A percentile compares a stretch with the other conserved stretches of the same genome.
Conservation (phyloP, 2,888 invertebrate species). For the Agonopterix alstromeriana region DNA sequence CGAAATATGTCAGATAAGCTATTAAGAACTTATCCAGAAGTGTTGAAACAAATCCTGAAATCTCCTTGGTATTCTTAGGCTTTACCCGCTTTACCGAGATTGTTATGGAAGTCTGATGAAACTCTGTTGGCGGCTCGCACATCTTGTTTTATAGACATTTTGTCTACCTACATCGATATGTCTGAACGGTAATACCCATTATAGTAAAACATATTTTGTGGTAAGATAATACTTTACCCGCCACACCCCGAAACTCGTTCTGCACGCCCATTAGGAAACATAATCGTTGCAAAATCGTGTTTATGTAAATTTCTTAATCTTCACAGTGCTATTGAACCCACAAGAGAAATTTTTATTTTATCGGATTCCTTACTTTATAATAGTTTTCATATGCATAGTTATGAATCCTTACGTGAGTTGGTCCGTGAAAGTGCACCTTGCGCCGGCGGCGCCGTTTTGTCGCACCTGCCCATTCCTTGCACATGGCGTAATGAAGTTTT, state of each 20-base stretch:
- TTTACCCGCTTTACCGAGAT: too few relatives aligned
- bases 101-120: too few relatives aligned
- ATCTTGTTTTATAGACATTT: too few relatives aligned
- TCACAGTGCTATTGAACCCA: conserved; percentile 26
- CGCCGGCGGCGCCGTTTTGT: conserved; percentile 34
- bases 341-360: conserved; percentile 37
- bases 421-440: conserved; percentile 59
- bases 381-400: not conserved
- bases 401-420: conserved; percentile 34
- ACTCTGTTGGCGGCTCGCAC: too few relatives aligned
- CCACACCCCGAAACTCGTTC: conserved; percentile 19
- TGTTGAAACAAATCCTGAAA: too few relatives aligned
- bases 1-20: too few relatives aligned
- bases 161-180: too few relatives aligned
- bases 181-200: too few relatives aligned
- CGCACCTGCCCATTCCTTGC: conserved; percentile 62
- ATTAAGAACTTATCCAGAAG: too few relatives aligned
- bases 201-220: conserved; percentile 1
- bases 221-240: conserved; percentile 6
- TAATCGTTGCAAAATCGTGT: conserved; percentile 32
- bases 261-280: conserved; percentile 22
- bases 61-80: too few relatives aligned
- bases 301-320: conserved; percentile 37
- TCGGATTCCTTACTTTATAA: conserved; percentile 14
- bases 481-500: conserved; percentile 63